These are phyloP conservation scores for Petrocephalus sullivani DNA, from an alignment of 2,797 vertebrate genomes.

Conservation along the genomic window DNA sequence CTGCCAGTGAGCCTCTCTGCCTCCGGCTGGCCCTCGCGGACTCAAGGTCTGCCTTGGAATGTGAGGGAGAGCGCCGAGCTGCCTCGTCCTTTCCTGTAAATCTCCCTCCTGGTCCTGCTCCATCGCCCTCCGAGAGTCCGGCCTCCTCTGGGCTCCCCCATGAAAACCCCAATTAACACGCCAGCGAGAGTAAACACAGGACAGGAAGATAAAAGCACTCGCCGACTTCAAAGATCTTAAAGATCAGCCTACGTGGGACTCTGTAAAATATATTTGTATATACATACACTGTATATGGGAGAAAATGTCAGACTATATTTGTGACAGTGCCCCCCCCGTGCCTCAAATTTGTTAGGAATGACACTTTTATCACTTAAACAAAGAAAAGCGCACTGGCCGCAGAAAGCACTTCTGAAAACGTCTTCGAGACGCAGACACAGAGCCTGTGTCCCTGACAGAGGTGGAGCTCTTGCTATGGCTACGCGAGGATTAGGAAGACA, in stretches of 20 bases:
- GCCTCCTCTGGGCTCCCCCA: conserved; percentile 46
- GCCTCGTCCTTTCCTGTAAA: conserved; percentile 46
- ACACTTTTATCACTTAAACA: not conserved
- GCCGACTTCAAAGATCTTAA: conserved; percentile 35
- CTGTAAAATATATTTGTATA: conserved; percentile 40
- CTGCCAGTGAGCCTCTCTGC: no score
- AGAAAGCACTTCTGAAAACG: not conserved
- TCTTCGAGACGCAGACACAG: not conserved
- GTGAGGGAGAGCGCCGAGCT: not conserved
- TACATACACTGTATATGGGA: conserved; percentile 19
- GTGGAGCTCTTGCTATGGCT: not conserved
- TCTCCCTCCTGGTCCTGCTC: conserved; percentile 32
- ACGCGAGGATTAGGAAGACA: not conserved
- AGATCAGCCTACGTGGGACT: conserved; percentile 22
- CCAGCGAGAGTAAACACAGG: conserved; percentile 52
- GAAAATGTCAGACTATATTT: conserved; percentile 35
- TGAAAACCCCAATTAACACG: conserved; percentile 54
- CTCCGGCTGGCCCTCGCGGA: not conserved
- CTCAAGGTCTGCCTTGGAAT: not conserved
- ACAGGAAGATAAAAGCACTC: conserved; percentile 46
- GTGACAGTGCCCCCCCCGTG: not conserved
- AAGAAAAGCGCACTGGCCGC: not conserved
- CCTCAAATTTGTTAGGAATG: conserved; percentile 1
- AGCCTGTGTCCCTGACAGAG: not conserved
- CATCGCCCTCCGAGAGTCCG: conserved; percentile 32